Base-by-base conservation (phyloP, 2,888 invertebrate genomes). In the Drosophila demipolita region DNA sequence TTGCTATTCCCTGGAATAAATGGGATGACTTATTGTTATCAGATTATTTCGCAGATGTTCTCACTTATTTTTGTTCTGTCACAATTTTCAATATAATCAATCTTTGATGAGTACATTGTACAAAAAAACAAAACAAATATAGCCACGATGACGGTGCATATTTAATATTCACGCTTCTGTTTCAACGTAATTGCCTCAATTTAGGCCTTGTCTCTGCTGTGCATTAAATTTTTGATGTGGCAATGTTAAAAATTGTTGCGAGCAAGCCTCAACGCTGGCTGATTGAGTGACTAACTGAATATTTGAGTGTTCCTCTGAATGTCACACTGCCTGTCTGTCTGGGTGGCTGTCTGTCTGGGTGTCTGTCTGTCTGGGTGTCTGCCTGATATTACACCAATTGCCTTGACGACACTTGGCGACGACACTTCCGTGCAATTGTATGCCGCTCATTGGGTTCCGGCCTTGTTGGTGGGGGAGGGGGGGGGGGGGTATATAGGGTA, bases 381-480 rank as follows among this genome's bases (percentile, higher is more conserved):
- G 69, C 9, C 64, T 68, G 87, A 71, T 74, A 80, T 77, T 89
- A 86, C 66, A 74, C 54, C 89, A 89, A 85, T 85, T 89, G 89
- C 90, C 87, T 90, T 83, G 73, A 89, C 90, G 89, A 78, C 90
- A 85, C 90, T 85, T 90, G 78, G 59, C 87, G 75, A 83, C 87
- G 89, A 85, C 85, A 85, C 85, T 90, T 85, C 90, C 85, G 87
- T 83, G 87, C 90, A 90, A 85, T 90, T 85, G 90, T 89, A 72
- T 57, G 74, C 62, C 81, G 76, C 40, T 80, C 80, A 82, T 70
- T 82, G 69, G 69, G 87, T 88, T 90, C 90, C 83, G 82, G 83
- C 68, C 0, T 29, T 77, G 23, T 45, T 23, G 23, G 1, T 23
- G 23, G 23, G 23, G 23, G 2, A 0, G 23, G 23, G 23, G 23